These are phyloP conservation scores for Cacatua alba DNA, from an alignment of 2,113 vertebrate species.

Conservation along the genomic window DNA sequence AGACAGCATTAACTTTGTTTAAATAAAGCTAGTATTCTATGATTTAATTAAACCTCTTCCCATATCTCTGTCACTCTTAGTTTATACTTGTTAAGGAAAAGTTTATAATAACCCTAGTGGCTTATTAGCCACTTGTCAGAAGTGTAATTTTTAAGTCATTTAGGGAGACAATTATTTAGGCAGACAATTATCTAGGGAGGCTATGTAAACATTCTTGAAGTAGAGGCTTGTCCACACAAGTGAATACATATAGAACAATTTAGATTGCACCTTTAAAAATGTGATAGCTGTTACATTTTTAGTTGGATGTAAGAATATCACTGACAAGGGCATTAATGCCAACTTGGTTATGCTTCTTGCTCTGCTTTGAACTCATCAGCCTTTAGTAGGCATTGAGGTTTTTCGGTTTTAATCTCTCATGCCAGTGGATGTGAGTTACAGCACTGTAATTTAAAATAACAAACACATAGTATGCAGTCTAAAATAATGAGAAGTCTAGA, in stretches of 20 bases:
- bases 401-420: conserved; percentile 1
- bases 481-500: conserved; percentile 27
- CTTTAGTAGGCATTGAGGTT: not conserved
- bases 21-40: not conserved
- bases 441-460: conserved; percentile 5
- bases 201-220: not conserved
- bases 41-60: not conserved
- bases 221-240: not conserved
- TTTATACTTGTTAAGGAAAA: not conserved
- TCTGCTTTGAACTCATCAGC: not conserved
- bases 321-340: not conserved
- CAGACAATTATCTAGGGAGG: not conserved
- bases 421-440: not conserved
- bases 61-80: not conserved
- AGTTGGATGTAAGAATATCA: not conserved
- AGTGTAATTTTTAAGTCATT: not conserved
- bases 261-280: not conserved
- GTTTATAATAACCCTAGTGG: not conserved
- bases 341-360: not conserved
- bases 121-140: not conserved
- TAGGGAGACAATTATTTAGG: not conserved
- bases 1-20: not conserved
- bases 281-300: not conserved
- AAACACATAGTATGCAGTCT: not conserved
- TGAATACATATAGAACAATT: not conserved